Evolutionary conservation across 2,113 vertebrate genomes (phyloP), one percentile per base, ranked within the genome.

Genomic region (Alethe castanea): DNA sequence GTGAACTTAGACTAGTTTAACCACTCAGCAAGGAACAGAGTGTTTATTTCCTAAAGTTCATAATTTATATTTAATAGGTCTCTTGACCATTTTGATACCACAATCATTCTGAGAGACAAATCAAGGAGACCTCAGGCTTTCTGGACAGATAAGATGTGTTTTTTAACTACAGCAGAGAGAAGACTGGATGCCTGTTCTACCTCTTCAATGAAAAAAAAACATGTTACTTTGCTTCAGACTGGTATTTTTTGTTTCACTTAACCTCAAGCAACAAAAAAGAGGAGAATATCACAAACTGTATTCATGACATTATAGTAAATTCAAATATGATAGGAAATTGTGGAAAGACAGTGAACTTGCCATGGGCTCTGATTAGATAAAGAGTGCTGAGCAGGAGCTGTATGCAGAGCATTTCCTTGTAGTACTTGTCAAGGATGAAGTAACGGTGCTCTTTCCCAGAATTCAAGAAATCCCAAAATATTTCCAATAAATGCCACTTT

Each of bases 301-400:
- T 74, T 54, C 0, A 7, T 66, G 9, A 66, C 25, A 44, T 53
- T 72, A 20, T 14, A 24, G 28, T 74, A 44, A 86, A 92, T 66
- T 83, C 4, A 83, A 81, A 38, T 24, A n/a, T 19, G 11, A 33
- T n/a, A 47, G 70, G 20, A 28, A 40, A 71, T 1, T 6, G 9
- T 62, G 42, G 50, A 70, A 88, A 73, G 18, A 36, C 29, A 48
- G 28, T 33, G 33, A 77, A 53, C 57, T 33, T 59, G 8, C 15
- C 44, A 28, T 20, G 72, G n/a, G n/a, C 7, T 72, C 19, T 56
- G 42, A 36, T 38, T 17, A 16, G 19, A 20, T 19, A n/a, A 62
- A 33, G 23, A 78, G 4, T 2, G 1, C 14, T 62, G 33, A 83
- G 52, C 12, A 77, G 35, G 19, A 82, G 11, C 20, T 0, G 0